Evolutionary conservation across 1,140 invertebrate genomes (phyloP), one percentile per base, ranked within the genome.

Genomic region (Meloidogyne floridensis): DNA sequence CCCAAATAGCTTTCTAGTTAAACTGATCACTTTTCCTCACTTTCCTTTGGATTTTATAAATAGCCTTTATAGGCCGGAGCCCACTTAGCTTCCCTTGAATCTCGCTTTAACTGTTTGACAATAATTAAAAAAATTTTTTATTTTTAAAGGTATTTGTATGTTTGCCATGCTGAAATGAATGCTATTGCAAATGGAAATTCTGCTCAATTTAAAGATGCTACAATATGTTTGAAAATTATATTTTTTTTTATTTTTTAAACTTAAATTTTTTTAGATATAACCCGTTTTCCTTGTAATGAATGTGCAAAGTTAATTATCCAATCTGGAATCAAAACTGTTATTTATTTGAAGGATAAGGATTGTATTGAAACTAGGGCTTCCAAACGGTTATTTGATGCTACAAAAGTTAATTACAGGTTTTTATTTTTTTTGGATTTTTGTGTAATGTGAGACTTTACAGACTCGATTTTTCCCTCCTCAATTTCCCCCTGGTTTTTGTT

Each of bases 141-240:
- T 54, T 84, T 65, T 15, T 75, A 0, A 47, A 86, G 87, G 53
- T 88, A 87, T 71, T 54, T 75, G 18, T 84, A 90, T 95, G 96
- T 98, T 0, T 97, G 96, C 84, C 96, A 98, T 92, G 96, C 97
- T 53, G 97, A 98, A 92, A 92, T 97, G 90, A 98, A 98, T 92
- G 96, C 97, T 11, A 95, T 98, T 81, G 85, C 98, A 2, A 98
- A 98, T 89, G 96, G 94, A 90, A 97, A 95, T 89, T 92, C 92
- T 3, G 91, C 92, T 0, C 93, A 94, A 91, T 90, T 96, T 0
- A 93, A 93, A 86, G 92, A 93, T 82, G 96, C 95, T 87, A 93
- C 92, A 0, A 93, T 98, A 1, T 98, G 96, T 90, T 94, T 71
- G 95, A 2, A 32, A 32, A 0, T 93, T 93, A 0, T 90, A 96